Base-by-base conservation (phyloP, 2,888 invertebrate genomes). In the Lutraria lutraria region DNA sequence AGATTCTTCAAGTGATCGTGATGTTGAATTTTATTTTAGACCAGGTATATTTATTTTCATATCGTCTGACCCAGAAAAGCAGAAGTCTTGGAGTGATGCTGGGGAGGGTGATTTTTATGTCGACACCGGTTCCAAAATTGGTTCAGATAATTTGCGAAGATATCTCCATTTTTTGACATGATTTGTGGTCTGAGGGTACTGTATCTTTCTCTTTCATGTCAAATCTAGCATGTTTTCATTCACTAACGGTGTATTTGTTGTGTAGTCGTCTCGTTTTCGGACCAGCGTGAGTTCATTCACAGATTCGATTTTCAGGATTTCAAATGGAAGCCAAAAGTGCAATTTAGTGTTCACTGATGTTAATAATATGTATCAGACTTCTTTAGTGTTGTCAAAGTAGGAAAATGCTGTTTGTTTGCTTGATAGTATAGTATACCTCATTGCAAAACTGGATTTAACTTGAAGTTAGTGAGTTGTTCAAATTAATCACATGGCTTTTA, bases 21-120 rank as follows among this genome's bases (percentile, higher is more conserved):
- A 95, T 92, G 95, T 95, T 93, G 95, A 95, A 86, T 94, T 93
- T 90, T 95, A 93, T 89, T 95, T 94, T 88, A 92, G 95, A 79
- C 95, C 95, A 94, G 95, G 95, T 95, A 93, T 54, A 34, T 25
- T 60, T 13, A 31, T 79, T 54, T 60, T 56, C 68, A 63, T 13
- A 34, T 19, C n/a, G 60, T 88, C 86, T 63, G 54, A 60, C 60
- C 81, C 81, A 79, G 86, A 90, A 82, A 82, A 31, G 34, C 31
- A n/a, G 43, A 81, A 54, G 87, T 85, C 83, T 84, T 72, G 83
- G 76, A 91, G 82, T 80, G 91, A 91, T 89, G 89, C 89, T 89
- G 89, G 83, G 53, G 84, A 84, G 87, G 79, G 80, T 86, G 76
- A 83, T 79, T 68, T 88, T 56, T 92, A 92, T 86, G 82, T 56